phyloP scores from a whole-genome alignment of 1,140 invertebrate species.

The Babylonia areolata region DNA sequence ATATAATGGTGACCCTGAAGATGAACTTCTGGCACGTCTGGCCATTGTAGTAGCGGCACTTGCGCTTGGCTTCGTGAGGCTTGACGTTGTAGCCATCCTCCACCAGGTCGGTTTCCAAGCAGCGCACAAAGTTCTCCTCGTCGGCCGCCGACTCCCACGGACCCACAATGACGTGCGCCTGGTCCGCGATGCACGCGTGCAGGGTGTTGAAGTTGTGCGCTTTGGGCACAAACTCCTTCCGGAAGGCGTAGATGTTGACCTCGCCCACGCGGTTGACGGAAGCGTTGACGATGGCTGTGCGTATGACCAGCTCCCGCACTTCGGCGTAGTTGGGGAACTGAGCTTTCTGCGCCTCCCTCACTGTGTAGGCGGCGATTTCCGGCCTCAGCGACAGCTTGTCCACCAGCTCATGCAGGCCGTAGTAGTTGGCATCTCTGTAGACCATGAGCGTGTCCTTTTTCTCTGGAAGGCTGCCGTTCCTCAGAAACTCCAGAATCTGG shows the following conservation, averaged over 20 bases:
- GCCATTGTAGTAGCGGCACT: slow-evolving; percentile 71
- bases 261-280: slow-evolving; percentile 62
- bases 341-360: slow-evolving; percentile 64
- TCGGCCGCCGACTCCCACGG: slow-evolving; percentile 67
- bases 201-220: slow-evolving; percentile 66
- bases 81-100: slow-evolving; percentile 68
- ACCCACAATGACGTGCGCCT: slow-evolving; percentile 64
- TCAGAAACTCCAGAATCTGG: slow-evolving; percentile 68
- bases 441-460: slow-evolving; percentile 59
- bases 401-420: slow-evolving; percentile 63
- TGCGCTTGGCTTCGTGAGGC: slow-evolving; percentile 66
- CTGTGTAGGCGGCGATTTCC: slow-evolving; percentile 57
- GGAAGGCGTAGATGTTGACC: slow-evolving; percentile 67
- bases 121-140: slow-evolving; percentile 68
- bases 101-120: slow-evolving; percentile 65
- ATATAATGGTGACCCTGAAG: slow-evolving; percentile 63
- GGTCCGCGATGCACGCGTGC: slow-evolving; percentile 67
- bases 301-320: slow-evolving; percentile 60
- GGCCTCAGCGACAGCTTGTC: slow-evolving; percentile 64
- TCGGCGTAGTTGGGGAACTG: slow-evolving; percentile 67
- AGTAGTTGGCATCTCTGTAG: slow-evolving; percentile 69
- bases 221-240: slow-evolving; percentile 63
- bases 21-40: slow-evolving; percentile 71
- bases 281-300: slow-evolving; percentile 64
- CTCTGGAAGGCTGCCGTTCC: slow-evolving; percentile 64